Base-by-base conservation (phyloP, 2,888 invertebrate genomes). In the Netelia inedita region DNA sequence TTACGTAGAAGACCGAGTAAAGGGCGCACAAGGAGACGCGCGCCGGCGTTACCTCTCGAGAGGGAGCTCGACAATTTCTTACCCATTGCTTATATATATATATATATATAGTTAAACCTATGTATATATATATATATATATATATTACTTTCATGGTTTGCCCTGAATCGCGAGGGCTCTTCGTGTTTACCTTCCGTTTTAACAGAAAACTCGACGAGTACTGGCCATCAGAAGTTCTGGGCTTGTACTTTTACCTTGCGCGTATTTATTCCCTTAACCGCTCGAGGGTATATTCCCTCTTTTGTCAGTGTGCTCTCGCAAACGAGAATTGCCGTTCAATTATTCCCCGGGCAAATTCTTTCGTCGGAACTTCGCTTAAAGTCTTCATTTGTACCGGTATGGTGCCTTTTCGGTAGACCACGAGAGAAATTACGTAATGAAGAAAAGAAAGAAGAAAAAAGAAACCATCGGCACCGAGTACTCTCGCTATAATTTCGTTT, bases 181-280 rank as follows among this genome's bases (percentile, higher is more conserved):
- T 83, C 75, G 83, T 83, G 83, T 75, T 83, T 83, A 79, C 83
- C 83, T 79, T 83, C 75, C 79, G 65, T 79, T 83, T 79, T 65
- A 61, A 28, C 72, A 74, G 73, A 74, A 57, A 79, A 73, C 23
- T 68, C 55, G 43, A 79, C 53, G 61, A 55, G 73, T 59, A 59
- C 74, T 59, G 59, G 65, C 65, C 65, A 59, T 79, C 72, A 16
- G 73, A 65, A 73, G 68, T 55, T 76, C 63, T 46, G 57, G 28
- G 78, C 78, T 59, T 71, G 79, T 73, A 73, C 69, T 74, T 69
- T 59, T 73, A 35, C 65, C 65, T 53, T 63, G 66, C 41, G 75
- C 65, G 79, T 75, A 61, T 72, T 46, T 68, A 57, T 72, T 79
- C n/a, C 72, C 55, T 72, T 28, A 79, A 72, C 41, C 57, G 65